phyloP scores from a whole-genome alignment of 2,797 vertebrate genomes.

The Melanogrammus aeglefinus region DNA sequence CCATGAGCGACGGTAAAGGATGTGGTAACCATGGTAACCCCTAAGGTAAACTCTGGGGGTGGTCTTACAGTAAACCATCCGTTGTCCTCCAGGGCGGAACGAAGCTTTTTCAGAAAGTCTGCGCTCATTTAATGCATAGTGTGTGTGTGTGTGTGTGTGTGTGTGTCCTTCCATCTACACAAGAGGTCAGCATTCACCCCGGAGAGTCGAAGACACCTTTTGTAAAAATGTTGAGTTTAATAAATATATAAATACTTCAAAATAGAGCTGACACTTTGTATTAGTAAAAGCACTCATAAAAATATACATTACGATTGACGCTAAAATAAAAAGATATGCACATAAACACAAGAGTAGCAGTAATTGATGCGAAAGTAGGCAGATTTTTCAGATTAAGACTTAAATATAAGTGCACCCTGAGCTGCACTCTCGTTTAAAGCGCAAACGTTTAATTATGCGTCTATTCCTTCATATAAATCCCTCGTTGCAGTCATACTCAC shows the following conservation, averaged over 20 bases:
- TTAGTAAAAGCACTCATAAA: constrained; percentile 28
- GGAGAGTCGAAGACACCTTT: constrained; percentile 10
- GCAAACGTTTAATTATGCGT: not conserved
- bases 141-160: too few relatives aligned
- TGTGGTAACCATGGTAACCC: constrained; percentile 47
- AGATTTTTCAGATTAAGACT: constrained; percentile 2
- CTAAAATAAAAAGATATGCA: constrained; percentile 39
- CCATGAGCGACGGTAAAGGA: constrained; percentile 42
- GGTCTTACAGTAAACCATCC: not conserved
- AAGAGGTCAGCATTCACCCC: constrained; percentile 38
- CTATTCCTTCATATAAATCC: not conserved
- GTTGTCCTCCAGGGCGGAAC: not conserved
- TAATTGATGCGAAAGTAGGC: not conserved
- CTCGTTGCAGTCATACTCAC: not conserved
- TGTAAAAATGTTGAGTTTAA: constrained; percentile 58
- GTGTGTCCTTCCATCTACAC: constrained; percentile 29
- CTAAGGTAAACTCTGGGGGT: not conserved
- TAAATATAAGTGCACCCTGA: not conserved
- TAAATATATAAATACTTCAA: constrained; percentile 64
- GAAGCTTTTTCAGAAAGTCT: not conserved
- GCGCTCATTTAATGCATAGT: not conserved
- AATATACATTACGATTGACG: constrained; percentile 36
- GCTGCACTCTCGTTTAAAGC: not conserved
- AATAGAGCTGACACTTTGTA: constrained; percentile 48
- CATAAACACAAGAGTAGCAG: constrained; percentile 13